Base-by-base conservation (phyloP, 2,888 invertebrate genomes). In the Drosophila recens region DNA sequence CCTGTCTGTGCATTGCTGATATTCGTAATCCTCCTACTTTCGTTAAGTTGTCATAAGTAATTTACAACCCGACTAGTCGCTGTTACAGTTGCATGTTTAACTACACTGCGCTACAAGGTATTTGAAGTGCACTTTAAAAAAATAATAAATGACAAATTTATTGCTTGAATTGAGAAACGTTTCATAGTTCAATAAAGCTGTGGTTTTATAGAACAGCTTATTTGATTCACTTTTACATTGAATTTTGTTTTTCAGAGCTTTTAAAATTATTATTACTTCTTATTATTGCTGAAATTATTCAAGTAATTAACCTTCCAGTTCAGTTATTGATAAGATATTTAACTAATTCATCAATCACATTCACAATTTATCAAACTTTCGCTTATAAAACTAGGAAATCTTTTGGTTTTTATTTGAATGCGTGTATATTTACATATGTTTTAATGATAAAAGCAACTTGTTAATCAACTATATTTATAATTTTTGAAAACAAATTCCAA, bases 41-140 rank as follows among this genome's bases (percentile, higher is more conserved):
- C 20, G 10, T 42, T 15, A 11, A 51, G 63, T 75, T 72, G 57
- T 62, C 66, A 46, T 53, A 52, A 64, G 56, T 56, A 48, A 68
- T 46, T 73, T 64, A 9, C 52, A 64, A 20, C 56, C 38, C 27
- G 52, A 65, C 36, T 71, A 61, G 20, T 17, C 15, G 17, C 38
- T 46, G 43, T 62, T 59, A 52, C 67, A 67, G 56, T 69, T 77
- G 59, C 78, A 61, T 61, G 46, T 71, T 67, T 48, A 42, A 13
- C 43, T 74, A 69, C 79, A 75, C 75, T 66, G 30, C 33, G 20
- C 64, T 53, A 51, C 79, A 61, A 48, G 23, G 4, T 9, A 9
- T 17, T 30, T 30, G 10, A 23, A 27, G 27, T 30, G 4, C 4
- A 33, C 0, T 6, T 27, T n/a, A 20, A 20, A 20, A 20, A 10